Evolutionary conservation across 2,797 vertebrate genomes (phyloP), one percentile per base, ranked within the genome.

Genomic region (Fundulus diaphanus): DNA sequence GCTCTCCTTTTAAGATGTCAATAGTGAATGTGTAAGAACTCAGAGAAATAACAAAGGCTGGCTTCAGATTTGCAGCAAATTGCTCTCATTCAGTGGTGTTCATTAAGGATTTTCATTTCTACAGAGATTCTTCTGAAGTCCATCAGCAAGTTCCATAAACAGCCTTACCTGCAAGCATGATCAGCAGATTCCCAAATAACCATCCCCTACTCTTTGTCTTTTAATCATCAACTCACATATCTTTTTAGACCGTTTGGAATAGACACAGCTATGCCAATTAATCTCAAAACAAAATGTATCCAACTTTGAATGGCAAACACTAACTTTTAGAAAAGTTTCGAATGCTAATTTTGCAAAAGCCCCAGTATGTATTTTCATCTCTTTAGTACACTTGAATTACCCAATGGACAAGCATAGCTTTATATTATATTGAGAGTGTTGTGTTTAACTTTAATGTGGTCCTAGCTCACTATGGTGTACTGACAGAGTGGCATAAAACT

Each of bases 401-500:
- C 22, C 5, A 65, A n/a, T 40, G 35, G 22, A 65, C 13, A 7
- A 65, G 35, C 11, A 40, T n/a, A 65, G 5, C 12, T 65, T 65
- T 65, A 7, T 24, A 40, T n/a, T n/a, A n/a, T n/a, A n/a, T n/a
- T n/a, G n/a, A 56, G 72, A 81, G 65, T 80, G 74, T 87, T 57
- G 68, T 67, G 57, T 81, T 82, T 78, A 72, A 82, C 73, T 59
- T 80, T 70, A 72, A 76, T 59, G 79, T 74, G 72, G 70, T 80
- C 75, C 74, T 44, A 33, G 65, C 54, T 51, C 42, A 84, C 78
- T 52, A 33, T 35, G 63, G 68, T 72, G 52, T 71, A 56, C 67
- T 7, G 18, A 44, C 70, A 46, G 46, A 75, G 76, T 56, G 48
- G 77, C 44, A 70, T 46, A 44, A 79, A 86, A 85, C 67, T 72